Evolutionary conservation across 1,140 invertebrate species (phyloP).

Genomic region (Zophobas morio): DNA sequence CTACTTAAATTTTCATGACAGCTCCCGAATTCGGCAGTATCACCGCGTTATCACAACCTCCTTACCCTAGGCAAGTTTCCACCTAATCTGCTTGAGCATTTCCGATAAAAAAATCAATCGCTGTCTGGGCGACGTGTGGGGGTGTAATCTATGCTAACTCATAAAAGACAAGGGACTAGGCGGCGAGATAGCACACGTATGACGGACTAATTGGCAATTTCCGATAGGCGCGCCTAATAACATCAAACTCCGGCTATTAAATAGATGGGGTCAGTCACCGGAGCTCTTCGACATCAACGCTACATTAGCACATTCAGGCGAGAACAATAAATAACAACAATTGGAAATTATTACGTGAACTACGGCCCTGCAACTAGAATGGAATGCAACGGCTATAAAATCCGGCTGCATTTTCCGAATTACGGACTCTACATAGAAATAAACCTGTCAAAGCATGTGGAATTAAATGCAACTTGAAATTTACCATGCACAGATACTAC

Average conservation of each 20-base stretch:
- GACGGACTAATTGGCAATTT: conserved; percentile 54
- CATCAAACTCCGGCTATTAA: conserved; percentile 34
- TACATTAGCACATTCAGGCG: conserved; percentile 31
- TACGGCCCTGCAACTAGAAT: neutral
- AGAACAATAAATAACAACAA: conserved; percentile 39
- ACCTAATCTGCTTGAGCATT: neutral
- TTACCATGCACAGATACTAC: conserved; percentile 21
- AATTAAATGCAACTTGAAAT: conserved; percentile 24
- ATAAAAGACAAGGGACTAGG: conserved; percentile 23
- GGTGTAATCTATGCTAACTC: conserved; percentile 41
- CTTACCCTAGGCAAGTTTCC: no score
- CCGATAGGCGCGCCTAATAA: conserved; percentile 54
- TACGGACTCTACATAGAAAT: neutral
- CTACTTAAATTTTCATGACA: no score
- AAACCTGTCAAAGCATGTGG: conserved; percentile 24
- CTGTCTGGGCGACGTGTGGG: conserved; percentile 5
- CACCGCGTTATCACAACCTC: no score
- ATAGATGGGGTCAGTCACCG: conserved; percentile 52
- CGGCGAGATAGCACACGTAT: conserved; percentile 36
- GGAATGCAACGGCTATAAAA: conserved; percentile 25
- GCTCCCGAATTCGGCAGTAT: no score
- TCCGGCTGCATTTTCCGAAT: conserved; percentile 32
- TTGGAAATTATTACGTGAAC: conserved; percentile 36
- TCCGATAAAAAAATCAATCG: conserved; percentile 24
- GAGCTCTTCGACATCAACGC: conserved; percentile 14